Evolutionary conservation across 2,113 vertebrate species (phyloP), one percentile per base, ranked within the genome.

Genomic region (Pantherophis guttatus): DNA sequence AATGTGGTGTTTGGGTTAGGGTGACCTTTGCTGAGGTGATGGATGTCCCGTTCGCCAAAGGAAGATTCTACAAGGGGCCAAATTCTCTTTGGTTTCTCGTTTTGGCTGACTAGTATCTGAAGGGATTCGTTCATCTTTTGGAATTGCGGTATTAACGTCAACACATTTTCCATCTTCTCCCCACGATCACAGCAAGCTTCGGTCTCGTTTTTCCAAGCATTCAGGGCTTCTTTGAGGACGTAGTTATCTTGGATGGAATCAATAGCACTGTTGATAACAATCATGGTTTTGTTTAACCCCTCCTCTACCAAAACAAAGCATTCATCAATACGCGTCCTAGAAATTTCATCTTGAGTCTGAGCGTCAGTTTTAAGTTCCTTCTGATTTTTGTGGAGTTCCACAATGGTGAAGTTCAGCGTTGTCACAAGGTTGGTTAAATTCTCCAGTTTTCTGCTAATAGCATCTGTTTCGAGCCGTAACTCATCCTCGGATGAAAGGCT

Each of bases 171-270:
- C 91, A 98, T 92, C 53, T 97, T 95, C 96, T 97, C 94, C 62
- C 24, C 39, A 92, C 95, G 97, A 39, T 93, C 86, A 90, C 97
- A 96, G 90, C 96, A 96, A 55, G n/a, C 7, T 29, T 95, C 90
- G 21, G 93, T 93, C 59, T 97, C 94, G 33, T 95, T 94, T 86
- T 94, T 94, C 50, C 96, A 55, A n/a, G 62, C 50, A 89, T 0
- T 92, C 8, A 97, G 65, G 0, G 6, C 85, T n/a, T 95, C 96
- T 95, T 97, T 97, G 50, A 95, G 91, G 33, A 97, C 93, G 4
- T 97, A 98, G 88, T 98, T 98, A 92, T 98, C 98, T 52, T 96
- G 97, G 94, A 98, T 96, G 81, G 97, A 97, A 96, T 98, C 98
- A 0, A 98, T 93, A 92, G 97, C 98, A 10, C 91, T 96, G 89